These are phyloP conservation scores for Torymus aiolomorphi DNA, from an alignment of 2,888 invertebrate species.

Conservation along the genomic window DNA sequence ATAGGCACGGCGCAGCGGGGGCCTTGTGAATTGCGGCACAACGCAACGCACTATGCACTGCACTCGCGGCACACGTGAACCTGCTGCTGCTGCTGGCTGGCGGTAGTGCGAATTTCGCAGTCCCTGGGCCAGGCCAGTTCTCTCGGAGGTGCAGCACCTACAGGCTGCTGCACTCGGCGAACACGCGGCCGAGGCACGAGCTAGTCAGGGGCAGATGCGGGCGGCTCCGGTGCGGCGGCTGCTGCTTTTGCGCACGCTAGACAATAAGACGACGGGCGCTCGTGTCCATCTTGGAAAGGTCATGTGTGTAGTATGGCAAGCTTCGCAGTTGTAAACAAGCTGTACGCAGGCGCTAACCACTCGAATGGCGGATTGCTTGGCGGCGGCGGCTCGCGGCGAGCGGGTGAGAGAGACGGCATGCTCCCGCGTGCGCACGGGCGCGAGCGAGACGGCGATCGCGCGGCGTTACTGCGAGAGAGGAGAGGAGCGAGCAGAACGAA, in stretches of 20 bases:
- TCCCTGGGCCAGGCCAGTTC: too few relatives aligned
- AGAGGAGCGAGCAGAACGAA: background rate
- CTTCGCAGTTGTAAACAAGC: constrained; percentile 76
- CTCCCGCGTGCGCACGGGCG: too few relatives aligned
- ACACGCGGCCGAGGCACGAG: too few relatives aligned
- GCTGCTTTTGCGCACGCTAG: constrained; percentile 50
- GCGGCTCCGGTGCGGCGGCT: constrained; percentile 6
- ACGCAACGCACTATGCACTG: too few relatives aligned
- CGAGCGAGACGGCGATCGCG: background rate
- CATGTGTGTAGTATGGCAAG: constrained; percentile 72
- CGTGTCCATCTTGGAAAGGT: constrained; percentile 76
- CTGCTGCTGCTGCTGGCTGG: constrained; percentile 12
- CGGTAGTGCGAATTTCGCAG: background rate
- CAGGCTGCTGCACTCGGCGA: too few relatives aligned
- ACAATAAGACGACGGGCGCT: constrained; percentile 63
- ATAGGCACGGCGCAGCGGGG: too few relatives aligned
- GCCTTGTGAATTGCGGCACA: too few relatives aligned
- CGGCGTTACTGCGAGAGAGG: constrained; percentile 13
- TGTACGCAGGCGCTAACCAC: constrained; percentile 73
- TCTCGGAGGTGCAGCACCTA: too few relatives aligned
- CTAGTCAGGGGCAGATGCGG: background rate
- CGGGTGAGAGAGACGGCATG: too few relatives aligned
- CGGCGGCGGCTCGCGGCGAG: constrained; percentile 25
- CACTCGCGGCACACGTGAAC: constrained; percentile 9
- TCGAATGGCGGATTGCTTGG: constrained; percentile 62